Conservation (phyloP, 2,113 vertebrate genomes). For the Blennius ocellaris region DNA sequence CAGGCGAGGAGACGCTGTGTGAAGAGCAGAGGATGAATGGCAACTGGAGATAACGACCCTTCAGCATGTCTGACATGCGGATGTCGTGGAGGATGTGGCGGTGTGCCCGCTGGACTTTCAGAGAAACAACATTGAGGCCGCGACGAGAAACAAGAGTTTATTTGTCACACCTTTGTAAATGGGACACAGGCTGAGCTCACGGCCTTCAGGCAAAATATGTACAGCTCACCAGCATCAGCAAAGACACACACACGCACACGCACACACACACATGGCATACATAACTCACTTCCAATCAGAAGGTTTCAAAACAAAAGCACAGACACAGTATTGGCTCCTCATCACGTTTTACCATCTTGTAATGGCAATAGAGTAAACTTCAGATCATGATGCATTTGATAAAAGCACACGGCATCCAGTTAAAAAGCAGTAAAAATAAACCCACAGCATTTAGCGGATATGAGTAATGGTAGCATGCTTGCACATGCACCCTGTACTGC, state of each 20-base stretch:
- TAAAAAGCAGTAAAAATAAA: conserved; percentile 67
- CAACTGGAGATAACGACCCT: conserved; percentile 69
- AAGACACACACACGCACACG: conserved; percentile 20
- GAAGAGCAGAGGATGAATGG: conserved; percentile 43
- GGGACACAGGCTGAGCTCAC: conserved; percentile 67
- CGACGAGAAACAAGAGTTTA: conserved; percentile 70
- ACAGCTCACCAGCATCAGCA: conserved; percentile 51
- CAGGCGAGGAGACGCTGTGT: background rate
- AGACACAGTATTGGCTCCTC: conserved; percentile 47
- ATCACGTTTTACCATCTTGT: conserved; percentile 29
- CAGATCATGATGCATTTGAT: conserved; percentile 53
- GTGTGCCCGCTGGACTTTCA: background rate
- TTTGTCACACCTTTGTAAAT: conserved; percentile 72
- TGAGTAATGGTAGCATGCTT: conserved; percentile 64
- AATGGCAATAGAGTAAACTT: conserved; percentile 33
- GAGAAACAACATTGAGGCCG: conserved; percentile 14
- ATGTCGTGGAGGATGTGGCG: conserved; percentile 9
- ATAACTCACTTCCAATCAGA: conserved; percentile 36
- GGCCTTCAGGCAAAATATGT: conserved; percentile 66
- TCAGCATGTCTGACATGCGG: conserved; percentile 37
- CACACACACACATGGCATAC: conserved; percentile 37
- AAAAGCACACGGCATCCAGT: conserved; percentile 52
- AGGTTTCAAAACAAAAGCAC: conserved; percentile 47
- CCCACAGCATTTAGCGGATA: conserved; percentile 51
- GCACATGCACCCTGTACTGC: conserved; percentile 59